phyloP scores from a whole-genome alignment of 1,140 invertebrate species.

The Harlomillsia oculata region DNA sequence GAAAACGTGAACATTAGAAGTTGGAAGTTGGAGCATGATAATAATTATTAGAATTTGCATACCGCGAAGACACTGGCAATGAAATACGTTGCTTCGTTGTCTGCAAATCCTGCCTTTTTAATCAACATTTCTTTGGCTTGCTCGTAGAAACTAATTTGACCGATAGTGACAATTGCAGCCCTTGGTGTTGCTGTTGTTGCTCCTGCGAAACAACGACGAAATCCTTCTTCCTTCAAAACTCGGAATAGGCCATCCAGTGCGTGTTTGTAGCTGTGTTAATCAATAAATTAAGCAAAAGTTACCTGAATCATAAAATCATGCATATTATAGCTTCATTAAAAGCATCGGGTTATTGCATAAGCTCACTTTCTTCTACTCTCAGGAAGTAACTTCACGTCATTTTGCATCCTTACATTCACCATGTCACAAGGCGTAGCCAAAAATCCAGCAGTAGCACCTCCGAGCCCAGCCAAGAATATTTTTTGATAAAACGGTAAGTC shows the following conservation, averaged over 20 bases:
- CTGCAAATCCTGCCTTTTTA: constrained; percentile 58
- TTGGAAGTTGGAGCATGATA: constrained; percentile 7
- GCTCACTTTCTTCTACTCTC: constrained; percentile 86
- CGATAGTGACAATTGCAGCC: constrained; percentile 91
- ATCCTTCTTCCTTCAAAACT: constrained; percentile 75
- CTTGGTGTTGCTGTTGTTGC: constrained; percentile 80
- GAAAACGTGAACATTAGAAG: constrained; percentile 8
- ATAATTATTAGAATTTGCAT: constrained; percentile 40
- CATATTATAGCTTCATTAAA: no score
- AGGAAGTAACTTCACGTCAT: constrained; percentile 87
- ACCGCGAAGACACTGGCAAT: constrained; percentile 77
- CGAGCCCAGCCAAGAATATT: constrained; percentile 67
- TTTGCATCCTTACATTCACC: constrained; percentile 99
- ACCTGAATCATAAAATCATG: not conserved
- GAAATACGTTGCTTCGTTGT: constrained; percentile 82
- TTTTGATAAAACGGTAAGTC: constrained; percentile 52
- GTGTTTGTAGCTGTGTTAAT: constrained; percentile 75
- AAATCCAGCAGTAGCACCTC: constrained; percentile 81
- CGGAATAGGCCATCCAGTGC: constrained; percentile 85
- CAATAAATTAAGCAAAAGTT: not conserved
- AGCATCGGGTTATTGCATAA: no score
- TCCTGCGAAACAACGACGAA: constrained; percentile 70
- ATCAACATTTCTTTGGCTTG: constrained; percentile 75
- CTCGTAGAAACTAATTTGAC: constrained; percentile 93
- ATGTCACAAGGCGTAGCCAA: constrained; percentile 92